Evolutionary conservation across 2,888 invertebrate species (phyloP), one percentile per base, ranked within the genome.

Genomic region (Pristionchus arcanus): DNA sequence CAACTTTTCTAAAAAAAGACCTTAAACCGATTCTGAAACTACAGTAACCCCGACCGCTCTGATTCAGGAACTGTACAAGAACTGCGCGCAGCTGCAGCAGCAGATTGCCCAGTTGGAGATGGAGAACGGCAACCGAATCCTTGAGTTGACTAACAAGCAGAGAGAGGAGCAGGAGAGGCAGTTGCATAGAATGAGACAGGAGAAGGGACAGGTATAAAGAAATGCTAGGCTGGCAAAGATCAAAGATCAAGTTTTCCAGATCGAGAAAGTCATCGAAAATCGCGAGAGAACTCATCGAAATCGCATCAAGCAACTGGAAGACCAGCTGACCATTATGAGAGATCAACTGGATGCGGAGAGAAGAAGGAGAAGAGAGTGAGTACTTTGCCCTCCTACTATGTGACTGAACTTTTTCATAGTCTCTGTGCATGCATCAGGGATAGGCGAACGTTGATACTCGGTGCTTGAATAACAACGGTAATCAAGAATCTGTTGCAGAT

Each of bases 51-150:
- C 66, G 66, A 13, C 28, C 34, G 53, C 21, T 9, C 25, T 37
- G 66, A n/a, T 55, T 83, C 66, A 89, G 89, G 95, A 95, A 89
- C 92, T 95, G 66, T 95, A 95, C 93, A 95, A 94, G 91, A 95
- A 95, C 91, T 95, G 95, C 89, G 94, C 95, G 25, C 95, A 95
- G 90, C 92, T 95, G 53, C 95, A 95, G 86, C 95, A 95, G 90
- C 95, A 95, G 86, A 95, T 95, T 66, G 94, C 94, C 34, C 95
- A 95, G 88, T 92, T 95, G 34, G 95, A 95, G 85, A 95, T 95
- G 94, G 95, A 95, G 90, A 95, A 95, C 87, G 95, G 95, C 21
- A 94, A 94, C 91, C 90, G 95, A 53, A 94, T 95, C 63, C 87
- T 95, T 42, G 95, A 95, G 90, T 91, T 95, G 81, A 94, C 95